Percentiles rank a stretch among this genome's conserved stretches.
These are phyloP conservation scores for Nansenia antarctica DNA, from an alignment of 2,113 vertebrate species.

Conservation along the genomic window DNA sequence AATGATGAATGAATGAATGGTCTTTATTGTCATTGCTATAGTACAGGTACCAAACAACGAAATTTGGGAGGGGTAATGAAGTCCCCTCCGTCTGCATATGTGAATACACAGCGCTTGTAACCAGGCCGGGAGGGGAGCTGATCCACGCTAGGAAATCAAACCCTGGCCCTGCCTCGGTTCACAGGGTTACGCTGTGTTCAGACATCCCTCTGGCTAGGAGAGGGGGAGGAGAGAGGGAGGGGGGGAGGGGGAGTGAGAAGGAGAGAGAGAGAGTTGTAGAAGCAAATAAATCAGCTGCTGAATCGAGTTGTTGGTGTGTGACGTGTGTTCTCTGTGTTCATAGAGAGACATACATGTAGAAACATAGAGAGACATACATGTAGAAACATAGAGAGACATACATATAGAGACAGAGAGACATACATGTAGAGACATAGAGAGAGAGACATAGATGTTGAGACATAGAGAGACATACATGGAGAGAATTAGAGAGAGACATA, in stretches of 20 bases:
- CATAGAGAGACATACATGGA: no score
- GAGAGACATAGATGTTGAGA: no score
- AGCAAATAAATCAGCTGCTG: neutral
- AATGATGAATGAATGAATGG: no score
- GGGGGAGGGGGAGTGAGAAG: neutral
- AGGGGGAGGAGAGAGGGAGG: neutral
- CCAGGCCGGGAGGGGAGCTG: conserved; percentile 1
- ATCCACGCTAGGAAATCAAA: conserved; percentile 40
- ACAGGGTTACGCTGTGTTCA: conserved; percentile 23
- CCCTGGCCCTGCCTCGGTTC: conserved; percentile 4
- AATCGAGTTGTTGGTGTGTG: no score
- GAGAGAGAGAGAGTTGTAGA: neutral
- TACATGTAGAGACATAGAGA: no score
- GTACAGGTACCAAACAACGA: conserved; percentile 60
- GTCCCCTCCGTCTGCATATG: conserved; percentile 39
- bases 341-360: no score
- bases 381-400: no score
- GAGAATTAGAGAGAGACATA: neutral
- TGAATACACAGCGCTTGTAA: conserved; percentile 63
- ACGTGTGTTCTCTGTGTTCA: no score
- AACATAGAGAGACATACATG: no score
- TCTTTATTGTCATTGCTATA: no score
- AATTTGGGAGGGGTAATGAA: no score
- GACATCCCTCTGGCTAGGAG: neutral
- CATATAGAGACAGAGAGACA: neutral